Percentiles rank a stretch among this genome's conserved stretches.
Conservation (phyloP, 2,888 invertebrate species). For the Ganaspis brasiliensis region DNA sequence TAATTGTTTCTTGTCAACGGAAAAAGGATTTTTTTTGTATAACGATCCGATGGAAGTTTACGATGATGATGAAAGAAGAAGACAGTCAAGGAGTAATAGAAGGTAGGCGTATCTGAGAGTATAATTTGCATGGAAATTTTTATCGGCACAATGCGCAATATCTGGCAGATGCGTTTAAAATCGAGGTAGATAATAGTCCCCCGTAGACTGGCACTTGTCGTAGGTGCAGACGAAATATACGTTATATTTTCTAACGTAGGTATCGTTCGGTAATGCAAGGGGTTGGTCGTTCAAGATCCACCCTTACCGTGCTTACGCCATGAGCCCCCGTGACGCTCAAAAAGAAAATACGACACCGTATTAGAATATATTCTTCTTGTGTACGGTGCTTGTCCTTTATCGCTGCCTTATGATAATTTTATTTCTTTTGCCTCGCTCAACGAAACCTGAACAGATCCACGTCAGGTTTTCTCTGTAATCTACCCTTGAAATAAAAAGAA, state of each 20-base stretch:
- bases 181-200: slow-evolving; percentile 73
- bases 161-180: slow-evolving; percentile 78
- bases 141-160: slow-evolving; percentile 74
- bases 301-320: slow-evolving; percentile 72
- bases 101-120: slow-evolving; percentile 72
- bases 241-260: slow-evolving; percentile 69
- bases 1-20: not conserved
- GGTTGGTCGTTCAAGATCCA: slow-evolving; percentile 63
- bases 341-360: slow-evolving; percentile 70
- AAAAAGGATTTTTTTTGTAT: not conserved
- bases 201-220: slow-evolving; percentile 62
- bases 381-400: slow-evolving; percentile 70
- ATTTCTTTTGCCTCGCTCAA: slow-evolving; percentile 56
- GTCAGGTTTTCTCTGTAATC: slow-evolving; percentile 20
- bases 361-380: slow-evolving; percentile 72
- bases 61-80: slow-evolving; percentile 45
- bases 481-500: slow-evolving; percentile 26
- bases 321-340: slow-evolving; percentile 56
- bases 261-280: slow-evolving; percentile 63
- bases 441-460: not conserved
- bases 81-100: slow-evolving; percentile 56
- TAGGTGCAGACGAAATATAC: slow-evolving; percentile 65
- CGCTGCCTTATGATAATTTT: slow-evolving; percentile 74
- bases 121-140: slow-evolving; percentile 79
- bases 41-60: not conserved